Evolutionary conservation across 2,113 vertebrate species (phyloP).

Genomic region (Clupea harengus): DNA sequence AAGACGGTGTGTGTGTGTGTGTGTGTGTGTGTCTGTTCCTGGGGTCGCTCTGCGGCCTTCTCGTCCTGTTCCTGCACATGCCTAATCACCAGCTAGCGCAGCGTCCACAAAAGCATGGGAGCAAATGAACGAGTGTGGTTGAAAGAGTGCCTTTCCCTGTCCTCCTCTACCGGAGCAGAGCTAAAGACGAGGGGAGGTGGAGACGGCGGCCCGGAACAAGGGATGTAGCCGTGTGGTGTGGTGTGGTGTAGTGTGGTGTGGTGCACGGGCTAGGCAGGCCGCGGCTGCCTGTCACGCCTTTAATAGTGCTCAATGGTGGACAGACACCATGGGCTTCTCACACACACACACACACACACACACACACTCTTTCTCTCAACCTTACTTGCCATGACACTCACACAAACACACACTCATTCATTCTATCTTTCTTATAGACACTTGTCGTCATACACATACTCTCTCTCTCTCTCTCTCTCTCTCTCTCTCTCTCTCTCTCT

Average conservation of each 20-base stretch:
- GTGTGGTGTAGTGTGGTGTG: too few relatives aligned
- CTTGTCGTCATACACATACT: neutral
- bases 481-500: neutral
- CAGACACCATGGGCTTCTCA: neutral
- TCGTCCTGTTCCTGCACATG: neutral
- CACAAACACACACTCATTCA: neutral
- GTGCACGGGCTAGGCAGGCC: too few relatives aligned
- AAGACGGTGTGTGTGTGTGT: neutral
- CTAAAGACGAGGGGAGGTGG: neutral
- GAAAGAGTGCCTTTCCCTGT: neutral
- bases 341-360: neutral
- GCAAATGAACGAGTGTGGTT: neutral
- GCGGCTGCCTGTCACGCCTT: too few relatives aligned
- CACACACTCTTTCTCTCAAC: slow-evolving; percentile 15
- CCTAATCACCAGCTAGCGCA: neutral
- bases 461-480: too few relatives aligned
- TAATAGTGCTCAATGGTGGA: neutral
- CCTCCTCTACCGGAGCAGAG: neutral
- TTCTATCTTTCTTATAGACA: too few relatives aligned
- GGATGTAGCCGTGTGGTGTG: too few relatives aligned
- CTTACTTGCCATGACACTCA: neutral
- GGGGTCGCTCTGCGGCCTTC: neutral
- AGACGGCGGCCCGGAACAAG: neutral
- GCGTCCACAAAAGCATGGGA: neutral
- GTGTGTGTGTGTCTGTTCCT: neutral